Conservation (phyloP, 1,140 invertebrate genomes). For the Teleopsis dalmanni region DNA sequence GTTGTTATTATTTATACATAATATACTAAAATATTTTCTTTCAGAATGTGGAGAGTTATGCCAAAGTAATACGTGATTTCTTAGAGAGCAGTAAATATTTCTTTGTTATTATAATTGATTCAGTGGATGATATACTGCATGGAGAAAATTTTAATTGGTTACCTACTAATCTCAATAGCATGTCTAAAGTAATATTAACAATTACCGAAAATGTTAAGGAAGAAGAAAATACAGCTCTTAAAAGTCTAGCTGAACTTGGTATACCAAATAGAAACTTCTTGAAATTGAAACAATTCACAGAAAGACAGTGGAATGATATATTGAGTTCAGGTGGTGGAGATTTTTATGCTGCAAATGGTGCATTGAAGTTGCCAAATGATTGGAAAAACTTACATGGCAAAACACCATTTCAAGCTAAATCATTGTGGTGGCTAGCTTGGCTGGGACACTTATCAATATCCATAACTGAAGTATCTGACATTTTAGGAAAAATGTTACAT, state of each 20-base stretch:
- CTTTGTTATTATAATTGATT: conserved; percentile 63
- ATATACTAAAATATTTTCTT: background rate
- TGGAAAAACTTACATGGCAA: conserved; percentile 39
- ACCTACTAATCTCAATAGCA: conserved; percentile 56
- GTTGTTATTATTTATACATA: background rate
- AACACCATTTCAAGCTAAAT: conserved; percentile 41
- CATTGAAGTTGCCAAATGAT: conserved; percentile 36
- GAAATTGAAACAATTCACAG: conserved; percentile 34
- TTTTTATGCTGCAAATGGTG: conserved; percentile 41
- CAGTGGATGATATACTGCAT: conserved; percentile 56
- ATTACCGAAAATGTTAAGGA: conserved; percentile 43
- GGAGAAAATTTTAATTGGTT: conserved; percentile 57
- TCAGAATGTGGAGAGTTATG: conserved; percentile 26
- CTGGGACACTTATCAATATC: conserved; percentile 34
- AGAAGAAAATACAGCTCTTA: conserved; percentile 19
- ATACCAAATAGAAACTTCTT: conserved; percentile 38
- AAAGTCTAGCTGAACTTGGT: conserved; percentile 29
- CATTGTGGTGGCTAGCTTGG: conserved; percentile 43
- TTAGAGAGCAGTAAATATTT: conserved; percentile 28
- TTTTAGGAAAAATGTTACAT: conserved; percentile 29
- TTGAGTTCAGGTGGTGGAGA: conserved; percentile 38
- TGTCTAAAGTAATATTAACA: conserved; percentile 65
- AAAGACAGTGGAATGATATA: conserved; percentile 42
- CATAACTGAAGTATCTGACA: conserved; percentile 33
- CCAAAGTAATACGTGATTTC: conserved; percentile 23